Evolutionary conservation across 1,140 invertebrate species (phyloP).

Genomic region (Caenorhabditis elegans): WBcel235 BX284605.5:2105501-2106000

Average conservation of each 20-base stretch:
- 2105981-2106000: not conserved
- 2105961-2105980: no score
- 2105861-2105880: no score
- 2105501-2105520: not conserved
- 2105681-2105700: no score
- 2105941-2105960: not conserved
- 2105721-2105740: no score
- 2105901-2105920: not conserved
- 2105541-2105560: not conserved
- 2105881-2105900: not conserved
- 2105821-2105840: not conserved
- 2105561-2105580: not conserved
- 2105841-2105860: not conserved
- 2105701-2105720: no score
- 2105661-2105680: no score
- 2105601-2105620: no score
- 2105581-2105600: not conserved
- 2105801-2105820: not conserved
- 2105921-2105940: no score
- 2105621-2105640: no score
- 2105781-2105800: not conserved
- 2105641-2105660: no score
- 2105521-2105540: not conserved
- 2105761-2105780: no score
- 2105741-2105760: no score